Conservation (phyloP, 2,797 vertebrate genomes). For the Diceros bicornis region DNA sequence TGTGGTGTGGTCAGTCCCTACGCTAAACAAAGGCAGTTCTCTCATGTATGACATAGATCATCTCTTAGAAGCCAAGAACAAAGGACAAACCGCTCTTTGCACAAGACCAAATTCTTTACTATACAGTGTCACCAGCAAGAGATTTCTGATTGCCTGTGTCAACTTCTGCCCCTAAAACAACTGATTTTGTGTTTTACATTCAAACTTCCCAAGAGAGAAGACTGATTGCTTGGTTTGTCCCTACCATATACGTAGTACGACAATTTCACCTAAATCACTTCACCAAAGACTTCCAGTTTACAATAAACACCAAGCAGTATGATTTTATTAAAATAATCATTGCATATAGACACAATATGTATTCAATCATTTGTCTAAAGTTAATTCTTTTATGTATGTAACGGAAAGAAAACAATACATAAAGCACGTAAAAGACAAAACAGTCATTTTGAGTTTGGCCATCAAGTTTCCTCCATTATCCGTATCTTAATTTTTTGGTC, state of each 20-base stretch:
- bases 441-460: background rate
- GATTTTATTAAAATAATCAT: background rate
- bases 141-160: background rate
- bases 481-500: background rate
- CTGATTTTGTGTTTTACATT: background rate
- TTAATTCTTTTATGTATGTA: background rate
- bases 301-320: background rate
- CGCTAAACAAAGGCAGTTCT: background rate
- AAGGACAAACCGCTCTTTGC: background rate
- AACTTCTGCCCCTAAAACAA: background rate
- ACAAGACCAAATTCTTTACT: background rate
- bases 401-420: background rate
- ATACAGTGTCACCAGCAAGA: background rate
- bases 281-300: background rate
- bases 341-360: background rate
- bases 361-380: background rate
- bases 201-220: background rate
- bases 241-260: background rate
- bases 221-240: background rate
- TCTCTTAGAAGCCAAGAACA: background rate
- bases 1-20: background rate
- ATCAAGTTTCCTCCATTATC: slow-evolving; percentile 4
- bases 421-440: slow-evolving; percentile 2
- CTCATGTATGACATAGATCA: background rate
- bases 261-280: background rate